A percentile compares a stretch with the other conserved stretches of the same genome.
phyloP scores from a whole-genome alignment of 2,113 vertebrate species.

The Anseranas semipalmata region DNA sequence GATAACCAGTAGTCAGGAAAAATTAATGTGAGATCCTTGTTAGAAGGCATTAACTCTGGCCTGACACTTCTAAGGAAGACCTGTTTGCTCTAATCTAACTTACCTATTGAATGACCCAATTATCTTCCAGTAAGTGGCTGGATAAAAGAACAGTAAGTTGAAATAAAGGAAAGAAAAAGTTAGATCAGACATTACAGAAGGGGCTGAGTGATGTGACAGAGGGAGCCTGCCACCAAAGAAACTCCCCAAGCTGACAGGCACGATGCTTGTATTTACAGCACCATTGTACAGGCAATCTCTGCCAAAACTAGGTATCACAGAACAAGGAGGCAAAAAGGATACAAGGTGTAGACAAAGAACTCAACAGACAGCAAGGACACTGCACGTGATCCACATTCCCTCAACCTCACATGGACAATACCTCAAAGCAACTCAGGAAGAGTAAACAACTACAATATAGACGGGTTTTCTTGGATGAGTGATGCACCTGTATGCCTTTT shows the following conservation, averaged over 20 bases:
- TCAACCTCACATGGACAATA: not conserved
- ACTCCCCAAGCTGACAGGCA: not conserved
- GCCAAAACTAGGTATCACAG: not conserved
- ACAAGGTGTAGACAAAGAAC: not conserved
- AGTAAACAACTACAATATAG: not conserved
- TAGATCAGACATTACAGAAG: not conserved
- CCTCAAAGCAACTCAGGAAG: not conserved
- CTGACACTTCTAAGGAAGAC: not conserved
- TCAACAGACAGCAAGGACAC: accelerated
- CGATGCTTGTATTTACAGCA: not conserved
- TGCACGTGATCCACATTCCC: not conserved
- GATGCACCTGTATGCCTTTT: not conserved
- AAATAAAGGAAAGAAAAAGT: not conserved
- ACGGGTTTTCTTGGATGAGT: not conserved
- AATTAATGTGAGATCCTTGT: not conserved
- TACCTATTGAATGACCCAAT: not conserved
- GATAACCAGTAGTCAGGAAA: not conserved
- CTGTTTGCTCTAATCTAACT: not conserved
- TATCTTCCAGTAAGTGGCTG: not conserved
- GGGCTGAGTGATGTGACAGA: not conserved
- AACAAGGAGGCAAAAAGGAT: not conserved
- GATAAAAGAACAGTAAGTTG: not conserved
- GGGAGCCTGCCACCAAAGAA: not conserved
- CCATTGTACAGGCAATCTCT: not conserved
- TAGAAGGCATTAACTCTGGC: not conserved